phyloP scores from a whole-genome alignment of 2,797 vertebrate genomes.

The Malacoctenus gilli region DNA sequence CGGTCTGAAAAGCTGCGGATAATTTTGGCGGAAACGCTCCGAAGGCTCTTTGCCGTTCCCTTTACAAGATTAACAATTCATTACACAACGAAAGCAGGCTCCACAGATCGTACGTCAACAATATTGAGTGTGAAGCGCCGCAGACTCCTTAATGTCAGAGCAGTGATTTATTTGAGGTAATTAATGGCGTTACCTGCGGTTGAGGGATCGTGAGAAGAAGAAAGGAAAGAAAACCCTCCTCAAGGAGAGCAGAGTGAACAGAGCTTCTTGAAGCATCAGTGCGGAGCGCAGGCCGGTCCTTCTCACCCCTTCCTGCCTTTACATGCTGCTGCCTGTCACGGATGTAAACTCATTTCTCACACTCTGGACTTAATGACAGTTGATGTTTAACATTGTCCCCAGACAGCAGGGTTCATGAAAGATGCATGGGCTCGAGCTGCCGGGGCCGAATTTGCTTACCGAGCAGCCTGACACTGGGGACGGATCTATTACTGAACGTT shows the following conservation, averaged over 20 bases:
- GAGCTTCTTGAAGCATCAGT: conserved; percentile 32
- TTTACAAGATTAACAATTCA: conserved; percentile 3
- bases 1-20: conserved; percentile 17
- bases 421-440: conserved; percentile 68
- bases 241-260: conserved; percentile 11
- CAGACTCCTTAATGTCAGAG: conserved; percentile 28
- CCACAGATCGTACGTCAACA: conserved; percentile 30
- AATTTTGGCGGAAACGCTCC: conserved; percentile 7
- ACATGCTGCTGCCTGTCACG: conserved; percentile 57
- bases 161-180: conserved; percentile 41
- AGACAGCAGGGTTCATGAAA: conserved; percentile 73
- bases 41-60: conserved; percentile 17
- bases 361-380: conserved; percentile 68
- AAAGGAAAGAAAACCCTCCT: conserved; percentile 23
- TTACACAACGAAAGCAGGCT: conserved; percentile 8
- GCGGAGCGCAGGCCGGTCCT: conserved; percentile 32
- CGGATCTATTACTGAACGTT: conserved; percentile 60
- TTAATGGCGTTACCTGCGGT: conserved; percentile 34
- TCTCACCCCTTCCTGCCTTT: conserved; percentile 43
- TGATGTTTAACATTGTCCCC: conserved; percentile 73
- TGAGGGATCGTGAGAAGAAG: too few relatives aligned
- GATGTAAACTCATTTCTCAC: conserved; percentile 67
- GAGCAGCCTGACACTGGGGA: conserved; percentile 60
- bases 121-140: conserved; percentile 18
- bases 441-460: conserved; percentile 62